phyloP scores from a whole-genome alignment of 1,140 invertebrate species.

The Scaptomyza graminum region DNA sequence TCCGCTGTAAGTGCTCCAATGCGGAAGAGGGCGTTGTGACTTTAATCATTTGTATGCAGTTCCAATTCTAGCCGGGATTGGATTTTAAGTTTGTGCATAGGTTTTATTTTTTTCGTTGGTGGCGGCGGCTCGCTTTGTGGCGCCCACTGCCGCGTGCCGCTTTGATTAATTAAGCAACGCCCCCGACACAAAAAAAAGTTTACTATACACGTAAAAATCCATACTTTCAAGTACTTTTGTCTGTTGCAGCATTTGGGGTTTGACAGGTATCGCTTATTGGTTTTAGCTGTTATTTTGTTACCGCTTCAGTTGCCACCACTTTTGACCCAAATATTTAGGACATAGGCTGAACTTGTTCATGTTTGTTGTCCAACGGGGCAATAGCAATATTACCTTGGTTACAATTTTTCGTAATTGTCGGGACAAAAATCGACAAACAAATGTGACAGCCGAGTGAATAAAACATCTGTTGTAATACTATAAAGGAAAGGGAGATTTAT shows the following conservation, averaged over 20 bases:
- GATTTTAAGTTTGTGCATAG: slow-evolving; percentile 1
- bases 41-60: slow-evolving; percentile 61
- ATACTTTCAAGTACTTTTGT: slow-evolving; percentile 2
- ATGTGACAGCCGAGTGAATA: slow-evolving; percentile 28
- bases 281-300: slow-evolving; percentile 32
- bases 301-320: slow-evolving; percentile 38
- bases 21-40: slow-evolving; percentile 72
- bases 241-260: slow-evolving; percentile 11
- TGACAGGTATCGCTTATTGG: slow-evolving; percentile 38
- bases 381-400: slow-evolving; percentile 32
- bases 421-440: slow-evolving; percentile 1
- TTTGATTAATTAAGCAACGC: slow-evolving; percentile 79
- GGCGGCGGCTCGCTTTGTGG: slow-evolving; percentile 75
- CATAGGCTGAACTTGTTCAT: slow-evolving; percentile 44
- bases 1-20: slow-evolving; percentile 63
- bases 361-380: slow-evolving; percentile 11
- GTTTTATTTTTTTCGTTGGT: background rate
- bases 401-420: slow-evolving; percentile 27
- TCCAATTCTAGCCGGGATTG: slow-evolving; percentile 55
- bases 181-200: background rate
- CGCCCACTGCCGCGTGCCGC: slow-evolving; percentile 73
- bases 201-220: background rate
- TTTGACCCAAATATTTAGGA: slow-evolving; percentile 56
- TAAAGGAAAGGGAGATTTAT: background rate
- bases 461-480: slow-evolving; percentile 12